Conservation (phyloP, 1,140 invertebrate species). For the Stegodyphus dumicola region DNA sequence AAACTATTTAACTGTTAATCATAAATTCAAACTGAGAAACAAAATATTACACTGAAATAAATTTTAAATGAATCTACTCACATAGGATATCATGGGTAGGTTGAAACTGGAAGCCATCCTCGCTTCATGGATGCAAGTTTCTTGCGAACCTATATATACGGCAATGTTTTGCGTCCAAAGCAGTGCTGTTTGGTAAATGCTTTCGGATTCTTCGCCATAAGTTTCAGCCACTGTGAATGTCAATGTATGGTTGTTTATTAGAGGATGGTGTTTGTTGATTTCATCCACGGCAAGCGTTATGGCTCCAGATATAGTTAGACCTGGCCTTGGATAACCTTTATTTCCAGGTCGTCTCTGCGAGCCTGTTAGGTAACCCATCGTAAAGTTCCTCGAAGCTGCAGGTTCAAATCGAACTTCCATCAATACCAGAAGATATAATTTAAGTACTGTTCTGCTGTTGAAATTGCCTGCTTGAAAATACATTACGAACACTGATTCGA, state of each 20-base stretch:
- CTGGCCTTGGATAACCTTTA: conserved; percentile 81
- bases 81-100: conserved; percentile 79
- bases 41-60: not conserved
- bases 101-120: conserved; percentile 94
- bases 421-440: not conserved
- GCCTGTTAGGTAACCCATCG: conserved; percentile 72
- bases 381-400: conserved; percentile 60
- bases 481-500: not conserved
- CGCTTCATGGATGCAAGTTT: conserved; percentile 94
- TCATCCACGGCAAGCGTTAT: conserved; percentile 79
- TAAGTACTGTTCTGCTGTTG: not conserved
- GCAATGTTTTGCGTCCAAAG: conserved; percentile 88
- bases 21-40: too few relatives aligned
- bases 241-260: conserved; percentile 71
- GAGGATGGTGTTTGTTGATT: conserved; percentile 64
- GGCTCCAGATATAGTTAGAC: conserved; percentile 81
- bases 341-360: conserved; percentile 80
- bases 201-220: conserved; percentile 86
- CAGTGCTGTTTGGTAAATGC: conserved; percentile 85
- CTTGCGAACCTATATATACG: conserved; percentile 93
- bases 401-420: not conserved
- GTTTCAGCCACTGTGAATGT: conserved; percentile 90
- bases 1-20: too few relatives aligned
- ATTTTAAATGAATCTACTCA: conserved; percentile 68
- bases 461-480: not conserved